Percentiles rank a stretch among this genome's conserved stretches.
phyloP scores from a whole-genome alignment of 2,113 vertebrate species.

The Rynchops niger region DNA sequence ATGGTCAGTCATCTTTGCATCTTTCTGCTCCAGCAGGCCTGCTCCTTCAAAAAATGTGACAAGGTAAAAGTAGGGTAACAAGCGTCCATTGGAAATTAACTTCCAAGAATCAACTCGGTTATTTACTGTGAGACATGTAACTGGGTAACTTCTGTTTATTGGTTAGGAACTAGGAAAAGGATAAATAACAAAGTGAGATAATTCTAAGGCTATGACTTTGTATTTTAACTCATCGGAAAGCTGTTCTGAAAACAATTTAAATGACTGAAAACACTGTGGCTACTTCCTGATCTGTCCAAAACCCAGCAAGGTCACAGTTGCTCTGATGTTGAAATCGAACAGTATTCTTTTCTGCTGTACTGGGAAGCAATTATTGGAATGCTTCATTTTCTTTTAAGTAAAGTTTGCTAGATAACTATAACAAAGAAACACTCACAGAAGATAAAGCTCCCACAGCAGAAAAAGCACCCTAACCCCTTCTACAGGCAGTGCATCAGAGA shows the following conservation, averaged over 20 bases:
- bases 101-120: neutral
- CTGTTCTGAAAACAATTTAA: neutral
- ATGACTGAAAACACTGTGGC: neutral
- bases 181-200: neutral
- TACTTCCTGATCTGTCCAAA: neutral
- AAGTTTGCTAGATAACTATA: neutral
- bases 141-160: neutral
- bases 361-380: neutral
- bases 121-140: rapidly evolving
- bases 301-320: neutral
- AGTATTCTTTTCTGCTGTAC: neutral
- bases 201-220: neutral
- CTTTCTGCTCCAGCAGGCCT: neutral
- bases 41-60: neutral
- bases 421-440: neutral
- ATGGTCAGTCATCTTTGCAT: too few species aligned
- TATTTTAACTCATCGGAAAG: neutral
- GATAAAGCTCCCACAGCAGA: neutral
- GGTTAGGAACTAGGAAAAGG: neutral
- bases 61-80: neutral
- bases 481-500: neutral
- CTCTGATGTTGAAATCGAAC: neutral
- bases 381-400: neutral
- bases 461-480: neutral
- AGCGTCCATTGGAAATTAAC: neutral